Evolutionary conservation across 53 echinoderm and acorn worm species (phyloP).

Genomic region (Mesocentrotus franciscanus): DNA sequence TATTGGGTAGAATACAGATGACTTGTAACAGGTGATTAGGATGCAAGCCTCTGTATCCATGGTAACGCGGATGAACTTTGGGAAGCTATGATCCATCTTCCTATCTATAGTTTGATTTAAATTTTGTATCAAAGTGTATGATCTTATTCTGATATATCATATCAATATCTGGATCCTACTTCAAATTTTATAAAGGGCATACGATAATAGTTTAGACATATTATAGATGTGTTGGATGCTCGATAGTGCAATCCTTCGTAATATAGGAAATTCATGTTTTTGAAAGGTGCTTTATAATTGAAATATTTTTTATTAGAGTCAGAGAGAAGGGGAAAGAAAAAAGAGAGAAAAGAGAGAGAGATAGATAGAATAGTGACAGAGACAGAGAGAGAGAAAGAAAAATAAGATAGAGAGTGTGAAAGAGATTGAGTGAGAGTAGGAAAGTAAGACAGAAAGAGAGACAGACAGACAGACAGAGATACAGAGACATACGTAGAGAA

Average conservation of each 20-base stretch:
- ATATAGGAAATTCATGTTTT: no score
- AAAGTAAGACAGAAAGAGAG: background rate
- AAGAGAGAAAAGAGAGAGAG: background rate
- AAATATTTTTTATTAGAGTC: no score
- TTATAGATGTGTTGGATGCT: no score
- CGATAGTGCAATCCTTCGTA: no score
- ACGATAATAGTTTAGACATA: background rate
- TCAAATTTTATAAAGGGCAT: background rate
- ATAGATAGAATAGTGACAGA: background rate
- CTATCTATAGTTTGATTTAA: background rate
- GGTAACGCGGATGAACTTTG: background rate
- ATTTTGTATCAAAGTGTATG: background rate
- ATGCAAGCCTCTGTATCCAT: background rate
- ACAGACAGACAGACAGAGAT: background rate
- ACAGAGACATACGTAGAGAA: background rate
- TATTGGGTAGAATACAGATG: background rate
- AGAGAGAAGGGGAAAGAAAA: no score
- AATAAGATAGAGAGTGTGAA: background rate
- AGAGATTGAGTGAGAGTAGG: background rate
- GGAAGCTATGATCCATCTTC: slow-evolving; percentile 32
- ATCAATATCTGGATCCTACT: background rate
- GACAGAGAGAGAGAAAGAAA: background rate
- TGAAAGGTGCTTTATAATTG: no score
- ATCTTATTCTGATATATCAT: background rate
- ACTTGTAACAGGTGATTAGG: background rate